These are phyloP conservation scores for Brachylomia viminalis DNA, from an alignment of 2,888 invertebrate genomes.

Conservation along the genomic window DNA sequence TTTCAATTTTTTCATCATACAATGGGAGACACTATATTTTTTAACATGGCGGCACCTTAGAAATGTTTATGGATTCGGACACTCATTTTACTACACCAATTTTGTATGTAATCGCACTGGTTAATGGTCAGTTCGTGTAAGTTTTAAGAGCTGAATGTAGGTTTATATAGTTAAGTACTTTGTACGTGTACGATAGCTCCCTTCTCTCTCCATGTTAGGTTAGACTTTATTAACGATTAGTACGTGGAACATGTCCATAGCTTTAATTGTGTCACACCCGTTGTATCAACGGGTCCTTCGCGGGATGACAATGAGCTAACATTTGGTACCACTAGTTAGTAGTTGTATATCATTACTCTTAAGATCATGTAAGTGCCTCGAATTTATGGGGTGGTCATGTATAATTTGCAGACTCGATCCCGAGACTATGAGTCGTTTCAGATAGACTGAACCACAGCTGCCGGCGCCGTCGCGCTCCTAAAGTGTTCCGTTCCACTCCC, in stretches of 20 bases:
- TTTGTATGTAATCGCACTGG: constrained; percentile 88
- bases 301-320: constrained; percentile 85
- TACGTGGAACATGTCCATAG: constrained; percentile 90
- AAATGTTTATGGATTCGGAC: constrained; percentile 84
- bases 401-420: constrained; percentile 77
- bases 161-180: constrained; percentile 85
- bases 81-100: constrained; percentile 87
- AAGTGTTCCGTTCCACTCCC: constrained; percentile 45
- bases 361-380: constrained; percentile 90
- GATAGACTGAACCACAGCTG: constrained; percentile 53
- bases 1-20: constrained; percentile 83
- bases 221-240: constrained; percentile 85
- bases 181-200: constrained; percentile 87
- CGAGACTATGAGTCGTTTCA: constrained; percentile 58
- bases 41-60: constrained; percentile 86
- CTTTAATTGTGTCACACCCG: constrained; percentile 89
- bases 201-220: constrained; percentile 89
- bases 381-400: constrained; percentile 86
- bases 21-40: constrained; percentile 84
- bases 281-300: constrained; percentile 89
- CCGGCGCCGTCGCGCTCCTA: constrained; percentile 41
- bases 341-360: constrained; percentile 89
- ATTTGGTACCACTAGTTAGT: constrained; percentile 87
- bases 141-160: constrained; percentile 87
- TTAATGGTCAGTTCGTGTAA: constrained; percentile 85